Evolutionary conservation across 2,888 invertebrate species (phyloP), one percentile per base, ranked within the genome.

Genomic region (Chrysolina oricalcia): DNA sequence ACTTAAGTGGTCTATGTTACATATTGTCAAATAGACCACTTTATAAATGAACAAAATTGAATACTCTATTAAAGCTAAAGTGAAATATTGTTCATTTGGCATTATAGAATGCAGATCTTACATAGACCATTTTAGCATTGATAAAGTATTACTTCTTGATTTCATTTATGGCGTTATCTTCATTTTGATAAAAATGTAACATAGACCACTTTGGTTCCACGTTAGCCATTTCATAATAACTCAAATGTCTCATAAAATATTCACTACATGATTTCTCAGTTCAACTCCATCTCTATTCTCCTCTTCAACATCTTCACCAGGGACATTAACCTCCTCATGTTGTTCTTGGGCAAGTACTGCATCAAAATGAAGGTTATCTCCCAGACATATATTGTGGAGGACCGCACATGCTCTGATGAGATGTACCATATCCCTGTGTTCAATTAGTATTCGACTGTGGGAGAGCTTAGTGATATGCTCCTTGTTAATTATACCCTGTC

Each of bases 401-500:
- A 43, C 43, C 9, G 2, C 9, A 13, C 11, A 9, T 11, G 43
- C 43, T 43, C 43, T 43, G 13, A 43, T 43, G 6, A 43, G 13
- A 43, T 43, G 43, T 2, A 9, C 9, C 9, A 43, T 43, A 43
- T 11, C 35, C 35, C 43, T 17, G 19, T 64, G 64, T 41, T 64
- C 64, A n/a, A 64, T 41, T 2, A 64, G 3, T 9, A 40, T 40
- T 41, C 64, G 23, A 64, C 13, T 41, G 9, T 27, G 15, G n/a
- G 21, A 64, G 6, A 41, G 41, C n/a, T 35, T 41, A 40, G n/a
- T 17, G 35, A 41, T 64, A 64, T 64, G n/a, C 69, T 46, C 17
- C 70, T 53, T 6, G 56, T 74, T 41, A 59, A 65, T 74, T 77
- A 13, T 59, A 73, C 73, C n/a, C 27, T 75, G 21, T 81, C 81